These are phyloP conservation scores for Prunella strophiata DNA, from an alignment of 2,797 vertebrate species.

Conservation along the genomic window DNA sequence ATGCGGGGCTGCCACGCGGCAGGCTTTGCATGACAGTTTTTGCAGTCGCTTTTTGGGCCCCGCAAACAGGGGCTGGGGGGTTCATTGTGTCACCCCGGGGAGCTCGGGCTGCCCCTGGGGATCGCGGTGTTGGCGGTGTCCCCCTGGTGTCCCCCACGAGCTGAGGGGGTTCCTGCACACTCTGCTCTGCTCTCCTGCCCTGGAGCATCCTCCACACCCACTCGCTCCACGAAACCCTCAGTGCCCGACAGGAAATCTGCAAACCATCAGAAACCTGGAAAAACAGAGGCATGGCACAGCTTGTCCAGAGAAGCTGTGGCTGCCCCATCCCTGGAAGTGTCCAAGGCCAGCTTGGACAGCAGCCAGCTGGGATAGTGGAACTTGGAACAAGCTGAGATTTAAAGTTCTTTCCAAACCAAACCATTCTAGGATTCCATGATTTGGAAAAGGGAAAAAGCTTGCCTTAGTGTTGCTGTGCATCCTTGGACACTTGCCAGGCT, in stretches of 20 bases:
- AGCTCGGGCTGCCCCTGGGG: background rate
- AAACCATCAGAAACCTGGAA: background rate
- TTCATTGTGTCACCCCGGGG: background rate
- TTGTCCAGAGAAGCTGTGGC: background rate
- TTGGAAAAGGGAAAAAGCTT: background rate
- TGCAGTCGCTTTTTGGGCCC: conserved; percentile 15
- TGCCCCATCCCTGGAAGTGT: background rate
- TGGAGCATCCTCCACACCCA: background rate
- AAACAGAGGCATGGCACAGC: background rate
- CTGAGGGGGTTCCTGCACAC: background rate
- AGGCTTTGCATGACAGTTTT: conserved; percentile 74
- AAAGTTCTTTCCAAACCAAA: background rate
- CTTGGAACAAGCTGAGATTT: background rate
- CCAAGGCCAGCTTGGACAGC: background rate
- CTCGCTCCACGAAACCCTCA: fast-evolving
- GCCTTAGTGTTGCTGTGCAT: fast-evolving
- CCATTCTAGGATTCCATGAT: background rate
- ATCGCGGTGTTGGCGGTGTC: background rate
- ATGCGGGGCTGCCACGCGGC: conserved; percentile 20
- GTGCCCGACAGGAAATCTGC: fast-evolving
- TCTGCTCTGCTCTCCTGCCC: background rate
- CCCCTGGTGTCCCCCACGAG: fast-evolving
- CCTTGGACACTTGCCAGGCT: background rate
- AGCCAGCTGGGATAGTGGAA: background rate
- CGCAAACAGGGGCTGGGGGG: background rate